These are phyloP conservation scores for Aphelenchoides fujianensis DNA, from an alignment of 1,140 invertebrate genomes.

Conservation along the genomic window DNA sequence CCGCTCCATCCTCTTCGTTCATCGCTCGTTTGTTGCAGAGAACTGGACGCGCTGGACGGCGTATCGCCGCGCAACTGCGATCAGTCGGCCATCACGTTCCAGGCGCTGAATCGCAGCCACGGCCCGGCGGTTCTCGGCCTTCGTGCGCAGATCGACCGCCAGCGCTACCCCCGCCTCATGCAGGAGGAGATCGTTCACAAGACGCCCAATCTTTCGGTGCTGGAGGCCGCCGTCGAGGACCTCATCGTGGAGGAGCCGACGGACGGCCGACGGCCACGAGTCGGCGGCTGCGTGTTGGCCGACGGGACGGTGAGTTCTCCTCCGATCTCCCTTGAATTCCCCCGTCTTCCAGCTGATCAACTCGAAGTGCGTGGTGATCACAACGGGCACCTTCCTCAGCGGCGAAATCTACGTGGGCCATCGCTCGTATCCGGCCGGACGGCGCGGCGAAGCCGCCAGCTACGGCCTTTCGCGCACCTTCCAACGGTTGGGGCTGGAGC, in stretches of 20 bases:
- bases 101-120: slow-evolving; percentile 73
- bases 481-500: too few species aligned
- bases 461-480: too few species aligned
- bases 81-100: slow-evolving; percentile 67
- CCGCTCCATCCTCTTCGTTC: slow-evolving; percentile 67
- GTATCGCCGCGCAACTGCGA: slow-evolving; percentile 80
- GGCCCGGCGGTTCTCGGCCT: slow-evolving; percentile 86
- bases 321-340: background rate
- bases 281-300: slow-evolving; percentile 34
- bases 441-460: slow-evolving; percentile 78
- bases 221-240: slow-evolving; percentile 78
- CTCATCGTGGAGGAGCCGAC: slow-evolving; percentile 68
- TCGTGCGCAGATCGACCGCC: slow-evolving; percentile 83
- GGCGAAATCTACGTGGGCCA: slow-evolving; percentile 83
- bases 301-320: slow-evolving; percentile 34
- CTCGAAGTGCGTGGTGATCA: slow-evolving; percentile 74
- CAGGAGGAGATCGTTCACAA: slow-evolving; percentile 67
- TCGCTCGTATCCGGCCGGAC: slow-evolving; percentile 75
- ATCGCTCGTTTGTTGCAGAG: slow-evolving; percentile 67
- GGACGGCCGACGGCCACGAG: slow-evolving; percentile 66
- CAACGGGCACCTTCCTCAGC: slow-evolving; percentile 87
- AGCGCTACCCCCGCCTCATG: slow-evolving; percentile 77
- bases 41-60: slow-evolving; percentile 87
- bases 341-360: slow-evolving; percentile 66
- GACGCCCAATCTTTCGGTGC: slow-evolving; percentile 72